These are phyloP conservation scores for Atherinomorus stipes DNA, from an alignment of 2,113 vertebrate genomes.

Conservation along the genomic window DNA sequence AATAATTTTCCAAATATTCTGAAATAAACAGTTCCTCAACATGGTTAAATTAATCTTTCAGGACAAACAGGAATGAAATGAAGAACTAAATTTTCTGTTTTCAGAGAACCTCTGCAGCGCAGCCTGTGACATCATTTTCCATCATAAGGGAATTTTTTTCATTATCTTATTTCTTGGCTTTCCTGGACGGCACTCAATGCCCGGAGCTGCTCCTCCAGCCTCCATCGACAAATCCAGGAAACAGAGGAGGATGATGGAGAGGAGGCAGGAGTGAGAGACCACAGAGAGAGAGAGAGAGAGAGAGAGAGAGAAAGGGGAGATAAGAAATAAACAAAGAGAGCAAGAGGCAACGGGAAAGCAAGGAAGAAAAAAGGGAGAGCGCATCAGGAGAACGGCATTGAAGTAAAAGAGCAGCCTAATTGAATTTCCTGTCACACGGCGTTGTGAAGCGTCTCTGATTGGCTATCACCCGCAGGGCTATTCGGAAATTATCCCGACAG, in stretches of 20 bases:
- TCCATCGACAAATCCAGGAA: conserved; percentile 22
- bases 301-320: too few species aligned
- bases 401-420: conserved; percentile 47
- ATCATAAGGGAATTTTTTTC: too few species aligned
- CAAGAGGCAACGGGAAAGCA: conserved; percentile 16
- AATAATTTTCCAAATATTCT: too few species aligned
- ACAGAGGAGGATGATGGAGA: conserved; percentile 10
- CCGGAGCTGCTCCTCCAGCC: conserved; percentile 8
- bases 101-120: too few species aligned
- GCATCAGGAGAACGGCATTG: conserved; percentile 17
- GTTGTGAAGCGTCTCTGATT: conserved; percentile 54
- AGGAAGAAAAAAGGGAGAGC: background rate
- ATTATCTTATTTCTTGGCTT: background rate
- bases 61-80: too few species aligned
- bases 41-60: too few species aligned
- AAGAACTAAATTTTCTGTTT: too few species aligned
- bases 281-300: too few species aligned
- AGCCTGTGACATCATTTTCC: too few species aligned
- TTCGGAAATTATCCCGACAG: conserved; percentile 60
- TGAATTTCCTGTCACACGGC: conserved; percentile 64
- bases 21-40: too few species aligned
- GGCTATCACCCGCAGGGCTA: conserved; percentile 49
- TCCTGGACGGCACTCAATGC: conserved; percentile 9
- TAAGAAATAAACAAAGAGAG: conserved; percentile 26
- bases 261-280: background rate